Conservation (phyloP, 1,140 invertebrate genomes). For the Babylonia areolata region DNA sequence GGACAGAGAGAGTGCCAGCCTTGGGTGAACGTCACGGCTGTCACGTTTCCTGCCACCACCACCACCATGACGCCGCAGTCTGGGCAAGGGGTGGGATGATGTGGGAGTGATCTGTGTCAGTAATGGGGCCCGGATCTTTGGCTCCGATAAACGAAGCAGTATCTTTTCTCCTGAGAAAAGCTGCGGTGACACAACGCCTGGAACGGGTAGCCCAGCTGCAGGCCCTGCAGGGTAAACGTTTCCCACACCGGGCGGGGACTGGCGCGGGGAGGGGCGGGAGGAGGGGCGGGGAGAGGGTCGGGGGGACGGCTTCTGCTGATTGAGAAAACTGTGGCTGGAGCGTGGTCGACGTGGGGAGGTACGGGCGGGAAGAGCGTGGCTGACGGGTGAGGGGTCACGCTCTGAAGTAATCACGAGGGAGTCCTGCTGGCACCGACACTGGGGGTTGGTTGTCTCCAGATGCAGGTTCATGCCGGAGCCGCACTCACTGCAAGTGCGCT, state of each 20-base stretch:
- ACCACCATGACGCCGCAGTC: background rate
- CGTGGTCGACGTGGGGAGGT: background rate
- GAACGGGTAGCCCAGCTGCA: background rate
- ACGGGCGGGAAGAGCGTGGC: background rate
- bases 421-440: constrained; percentile 68
- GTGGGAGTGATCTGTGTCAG: background rate
- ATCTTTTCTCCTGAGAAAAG: background rate
- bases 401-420: constrained; percentile 52
- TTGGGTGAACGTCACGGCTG: background rate
- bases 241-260: background rate
- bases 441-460: constrained; percentile 62
- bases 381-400: background rate
- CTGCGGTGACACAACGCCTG: background rate
- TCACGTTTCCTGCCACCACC: background rate
- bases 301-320: background rate
- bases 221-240: background rate
- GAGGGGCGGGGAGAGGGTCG: background rate
- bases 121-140: background rate
- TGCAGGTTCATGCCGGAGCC: constrained; percentile 67
- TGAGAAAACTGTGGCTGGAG: background rate
- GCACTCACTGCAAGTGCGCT: constrained; percentile 61
- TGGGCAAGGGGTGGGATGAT: background rate
- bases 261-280: background rate
- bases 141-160: background rate
- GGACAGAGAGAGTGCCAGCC: constrained; percentile 18